Percentiles rank a stretch among this genome's conserved stretches.
These are phyloP conservation scores for Pyrochroa serraticornis DNA, from an alignment of 2,888 invertebrate species.

Conservation along the genomic window DNA sequence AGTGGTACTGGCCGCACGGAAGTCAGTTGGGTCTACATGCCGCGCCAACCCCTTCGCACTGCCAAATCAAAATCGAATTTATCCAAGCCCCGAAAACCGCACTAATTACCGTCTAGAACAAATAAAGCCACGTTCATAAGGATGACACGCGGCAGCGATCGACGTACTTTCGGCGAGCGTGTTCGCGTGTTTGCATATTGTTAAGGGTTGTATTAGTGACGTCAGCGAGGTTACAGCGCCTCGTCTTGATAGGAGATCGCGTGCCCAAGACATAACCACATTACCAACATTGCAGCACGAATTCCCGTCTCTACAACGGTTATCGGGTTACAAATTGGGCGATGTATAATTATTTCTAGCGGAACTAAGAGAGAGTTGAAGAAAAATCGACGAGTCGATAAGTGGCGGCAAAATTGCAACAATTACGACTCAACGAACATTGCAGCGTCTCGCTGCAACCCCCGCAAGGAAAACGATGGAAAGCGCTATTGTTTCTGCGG, in stretches of 20 bases:
- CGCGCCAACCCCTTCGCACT: background rate
- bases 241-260: constrained; percentile 26
- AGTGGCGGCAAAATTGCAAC: constrained; percentile 10
- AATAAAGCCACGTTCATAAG: constrained; percentile 2
- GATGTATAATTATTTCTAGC: constrained; percentile 21
- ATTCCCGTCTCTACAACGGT: constrained; percentile 13
- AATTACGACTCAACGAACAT: no score
- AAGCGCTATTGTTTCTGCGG: no score
- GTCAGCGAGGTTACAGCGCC: constrained; percentile 21
- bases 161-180: background rate
- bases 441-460: no score
- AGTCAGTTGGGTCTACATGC: background rate
- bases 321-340: constrained; percentile 28
- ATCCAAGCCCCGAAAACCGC: background rate
- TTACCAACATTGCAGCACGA: constrained; percentile 30
- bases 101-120: background rate
- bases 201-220: constrained; percentile 26
- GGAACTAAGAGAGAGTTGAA: background rate
- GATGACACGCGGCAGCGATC: background rate
- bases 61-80: constrained; percentile 1
- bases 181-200: constrained; percentile 27
- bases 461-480: no score
- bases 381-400: background rate
- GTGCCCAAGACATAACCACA: constrained; percentile 24
- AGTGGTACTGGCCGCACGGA: constrained; percentile 20